Base-by-base conservation (phyloP, 2,888 invertebrate genomes). In the Aporophyla nigra region DNA sequence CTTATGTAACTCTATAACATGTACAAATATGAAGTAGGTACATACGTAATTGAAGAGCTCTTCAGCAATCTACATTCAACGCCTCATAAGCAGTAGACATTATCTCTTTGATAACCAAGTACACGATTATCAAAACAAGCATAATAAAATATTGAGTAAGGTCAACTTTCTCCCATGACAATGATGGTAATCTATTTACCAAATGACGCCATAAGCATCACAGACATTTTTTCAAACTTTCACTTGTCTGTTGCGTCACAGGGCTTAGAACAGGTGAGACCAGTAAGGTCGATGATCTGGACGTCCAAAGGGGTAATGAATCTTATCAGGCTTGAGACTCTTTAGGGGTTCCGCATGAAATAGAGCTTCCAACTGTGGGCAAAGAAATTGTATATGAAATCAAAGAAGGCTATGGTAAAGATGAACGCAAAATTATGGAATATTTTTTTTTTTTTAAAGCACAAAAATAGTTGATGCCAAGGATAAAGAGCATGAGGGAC, bases 211-310 rank as follows among this genome's bases (percentile, higher is more conserved):
- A 81, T 74, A 81, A 69, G 24, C 72, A 74, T 85, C 86, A 87
- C 71, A 85, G 46, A 80, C 80, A 82, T 88, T 90, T 89, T 88
- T 90, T 88, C 85, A 86, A 90, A 91, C 91, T 91, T 91, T 91
- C 91, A 91, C 90, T 89, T 70, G 66, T 71, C 78, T 49, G 80
- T 90, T 89, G 87, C 89, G 83, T 85, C 88, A 87, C 86, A 76
- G 86, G 81, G 77, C 70, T 75, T 81, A 68, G 71, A 68, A 78
- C 71, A 62, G 70, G 71, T 82, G 72, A 43, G 56, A 74, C 80
- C 53, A 70, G 79, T 51, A 59, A 71, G 86, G 87, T 87, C 87
- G 73, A 77, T 80, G 84, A 75, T 78, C 87, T 76, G 65, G 53
- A 68, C 51, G 53, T 62, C 65, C 49, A 51, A 77, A 16, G 61